Conservation (phyloP, 2,113 vertebrate species). For the Pseudopodoces humilis region DNA sequence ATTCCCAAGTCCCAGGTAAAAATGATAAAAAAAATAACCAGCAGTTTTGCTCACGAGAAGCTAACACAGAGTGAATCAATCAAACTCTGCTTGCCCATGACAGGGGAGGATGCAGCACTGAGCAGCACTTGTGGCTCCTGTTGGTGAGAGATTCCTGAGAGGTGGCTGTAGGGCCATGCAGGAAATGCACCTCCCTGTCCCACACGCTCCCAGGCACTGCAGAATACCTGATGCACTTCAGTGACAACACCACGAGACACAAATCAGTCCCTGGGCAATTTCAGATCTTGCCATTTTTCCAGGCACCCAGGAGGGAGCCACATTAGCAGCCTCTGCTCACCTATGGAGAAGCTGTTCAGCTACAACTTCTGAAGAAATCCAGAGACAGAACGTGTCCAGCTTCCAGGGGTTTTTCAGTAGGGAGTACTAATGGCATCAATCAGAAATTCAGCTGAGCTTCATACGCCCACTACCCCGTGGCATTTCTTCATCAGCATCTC, state of each 20-base stretch:
- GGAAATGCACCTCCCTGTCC: background rate
- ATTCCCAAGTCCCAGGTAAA: conserved; percentile 42
- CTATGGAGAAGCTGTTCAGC: background rate
- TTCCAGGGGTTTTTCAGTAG: background rate
- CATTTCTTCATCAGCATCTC: background rate
- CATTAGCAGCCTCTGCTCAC: background rate
- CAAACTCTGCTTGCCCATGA: background rate
- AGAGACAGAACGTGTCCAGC: background rate
- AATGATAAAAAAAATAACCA: background rate
- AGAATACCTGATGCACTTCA: background rate
- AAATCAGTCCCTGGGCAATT: background rate
- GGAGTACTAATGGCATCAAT: conserved; percentile 2
- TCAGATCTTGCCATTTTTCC: background rate
- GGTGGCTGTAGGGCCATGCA: rapidly evolving
- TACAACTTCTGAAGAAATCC: background rate
- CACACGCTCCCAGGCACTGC: background rate
- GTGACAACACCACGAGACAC: rapidly evolving
- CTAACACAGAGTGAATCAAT: conserved; percentile 54
- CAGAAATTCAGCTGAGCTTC: background rate
- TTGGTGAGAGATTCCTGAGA: background rate
- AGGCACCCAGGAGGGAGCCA: background rate
- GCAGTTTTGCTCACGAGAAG: background rate
- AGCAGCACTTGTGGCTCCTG: background rate
- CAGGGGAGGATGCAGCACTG: background rate
- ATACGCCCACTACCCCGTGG: background rate